Evolutionary conservation across 2,797 vertebrate genomes (phyloP), one percentile per base, ranked within the genome.

Genomic region (Argentina silus): DNA sequence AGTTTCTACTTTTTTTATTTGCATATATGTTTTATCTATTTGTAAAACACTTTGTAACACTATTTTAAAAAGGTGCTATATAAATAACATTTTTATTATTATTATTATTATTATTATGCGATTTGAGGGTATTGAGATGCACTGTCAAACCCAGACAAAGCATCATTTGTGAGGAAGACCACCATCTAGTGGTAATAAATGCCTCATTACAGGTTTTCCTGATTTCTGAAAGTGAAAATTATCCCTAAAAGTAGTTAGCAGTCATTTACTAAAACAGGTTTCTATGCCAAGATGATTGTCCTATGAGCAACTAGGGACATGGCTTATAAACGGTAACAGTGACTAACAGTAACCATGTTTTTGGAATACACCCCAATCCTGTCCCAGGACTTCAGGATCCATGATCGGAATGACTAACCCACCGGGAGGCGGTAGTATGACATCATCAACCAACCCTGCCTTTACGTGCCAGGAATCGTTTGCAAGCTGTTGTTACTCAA

Each of bases 361-460:
- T 36, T 2, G 27, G 27, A 36, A 36, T 36, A 23, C 57, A 60
- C 21, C 45, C 47, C 55, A 51, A 27, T 15, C 48, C 62, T 63
- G 51, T 77, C 72, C 71, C 63, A 70, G 48, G 45, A 71, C 53
- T 27, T 11, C 15, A 44, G 19, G n/a, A 62, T 17, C 43, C 10
- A 43, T 63, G 57, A 57, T 65, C 51, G 9, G 48, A 14, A 61
- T 7, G 59, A 36, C 11, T 61, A 5, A 61, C 11, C 27, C 57
- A 60, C 57, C 10, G 48, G 15, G 27, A 7, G 67, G 50, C 50
- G 73, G 43, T 7, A 27, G 7, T 2, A 70, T 91, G 86, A 92
- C 88, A 74, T 91, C 86, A 90, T 14, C 14, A 15, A 55, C 55
- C 56, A 85, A 83, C 78, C 75, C 12, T 65, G 67, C 74, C 59